Evolutionary conservation across 2,113 vertebrate genomes (phyloP), one percentile per base, ranked within the genome.

Genomic region (Seriola quinqueradiata): DNA sequence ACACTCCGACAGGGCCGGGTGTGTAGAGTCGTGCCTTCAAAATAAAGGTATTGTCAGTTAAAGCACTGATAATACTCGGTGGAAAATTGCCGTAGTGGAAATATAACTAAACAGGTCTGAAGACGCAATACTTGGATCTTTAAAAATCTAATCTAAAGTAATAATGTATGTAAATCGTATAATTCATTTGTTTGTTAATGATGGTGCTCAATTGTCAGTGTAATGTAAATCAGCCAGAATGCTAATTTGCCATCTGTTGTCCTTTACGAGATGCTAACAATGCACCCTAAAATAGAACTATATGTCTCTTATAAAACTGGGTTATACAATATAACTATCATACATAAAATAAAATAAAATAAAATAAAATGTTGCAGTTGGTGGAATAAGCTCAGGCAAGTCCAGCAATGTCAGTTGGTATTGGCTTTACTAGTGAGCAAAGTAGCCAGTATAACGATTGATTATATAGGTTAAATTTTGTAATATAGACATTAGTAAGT

Each of bases 31-130:
- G 0, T 0, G n/a, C 58, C 68, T 92, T 87, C 83, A 89, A 21
- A 93, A 44, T 90, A 92, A 87, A 72, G 5, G 44, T 10, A 11
- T 0, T 1, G 12, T 12, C 14, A 9, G 8, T 5, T 5, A 36
- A 64, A 54, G 40, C 12, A 2, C 52, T 21, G 21, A n/a, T 9
- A 4, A 54, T 23, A 54, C 21, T n/a, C 21, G 1, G n/a, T 12
- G 21, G 54, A 55, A 12, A n/a, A 7, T 21, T 54, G 5, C 50
- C 6, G 34, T 36, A 6, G 34, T 4, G 5, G 34, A 36, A 28
- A 28, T 28, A 28, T 28, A 28, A 28, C 28, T 28, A 28, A 28
- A 28, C 28, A 28, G 28, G 28, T 28, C 28, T 28, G 28, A 28
- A 28, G 28, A 28, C 2, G 28, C 28, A 28, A 28, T 28, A 28